Base-by-base conservation (phyloP, 2,888 invertebrate species). In the Melolontha melolontha region DNA sequence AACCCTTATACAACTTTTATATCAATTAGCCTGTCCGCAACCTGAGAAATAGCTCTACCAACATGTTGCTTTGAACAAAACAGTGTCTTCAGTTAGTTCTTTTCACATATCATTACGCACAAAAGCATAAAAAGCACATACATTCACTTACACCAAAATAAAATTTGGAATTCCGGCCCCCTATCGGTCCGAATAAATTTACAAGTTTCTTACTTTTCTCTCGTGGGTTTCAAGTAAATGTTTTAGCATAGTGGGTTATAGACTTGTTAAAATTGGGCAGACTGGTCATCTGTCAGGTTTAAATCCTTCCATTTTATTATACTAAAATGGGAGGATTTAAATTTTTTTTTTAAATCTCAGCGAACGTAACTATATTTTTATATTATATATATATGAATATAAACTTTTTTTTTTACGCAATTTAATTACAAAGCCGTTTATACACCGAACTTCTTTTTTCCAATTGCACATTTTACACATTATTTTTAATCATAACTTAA, bases 1-100 rank as follows among this genome's bases (percentile, higher is more conserved):
- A 68, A 85, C 86, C 1, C 71, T 86, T 12, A 83, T 86, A 16
- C 84, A 85, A 71, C 82, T 86, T 22, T 72, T 84, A 12, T 82
- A 83, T 72, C 85, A 85, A 71, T 71, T 85, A 67, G 78, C 82
- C 11, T 82, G 82, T 74, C 82, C 82, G 29, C 63, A 65, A 52
- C 64, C 51, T 17, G 65, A 68, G 40, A 68, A 68, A 40, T 68
- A 68, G 34, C 34, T 34, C 17, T 22, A 16, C 22, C 41, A 34
- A 10, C 34, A 29, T 22, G 42, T 27, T 57, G 66, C 66, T 16
- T 66, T 29, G 7, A 22, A 22, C 34, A 57, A 66, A 47, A 22
- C 22, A 49, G 50, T 44, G 40, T 57, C 55, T 44, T 66, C 66
- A 66, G 66, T 66, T 66, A 47, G 34, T 55, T 39, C 55, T 34